phyloP scores from a whole-genome alignment of 2,797 vertebrate genomes.

The Eulemur coronatus region DNA sequence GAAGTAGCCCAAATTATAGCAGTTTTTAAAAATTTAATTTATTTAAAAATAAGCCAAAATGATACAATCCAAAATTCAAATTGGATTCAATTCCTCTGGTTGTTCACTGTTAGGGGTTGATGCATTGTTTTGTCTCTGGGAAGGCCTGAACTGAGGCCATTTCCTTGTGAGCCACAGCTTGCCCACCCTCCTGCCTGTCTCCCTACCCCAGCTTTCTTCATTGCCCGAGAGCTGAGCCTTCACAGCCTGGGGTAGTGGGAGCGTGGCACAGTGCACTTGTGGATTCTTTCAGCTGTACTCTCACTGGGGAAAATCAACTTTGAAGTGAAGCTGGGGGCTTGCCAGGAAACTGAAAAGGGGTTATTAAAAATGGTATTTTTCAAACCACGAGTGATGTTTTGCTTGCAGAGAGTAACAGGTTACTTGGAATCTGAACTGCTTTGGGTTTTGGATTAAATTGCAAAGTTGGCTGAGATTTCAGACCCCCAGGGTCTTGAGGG shows the following conservation, averaged over 20 bases:
- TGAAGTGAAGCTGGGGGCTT: constrained; percentile 66
- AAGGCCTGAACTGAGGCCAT: not conserved
- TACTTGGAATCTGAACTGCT: constrained; percentile 68
- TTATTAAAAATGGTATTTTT: constrained; percentile 71
- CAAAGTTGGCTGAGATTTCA: constrained; percentile 77
- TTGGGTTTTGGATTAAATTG: constrained; percentile 71
- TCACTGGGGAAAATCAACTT: constrained; percentile 73
- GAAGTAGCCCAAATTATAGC: constrained; percentile 25
- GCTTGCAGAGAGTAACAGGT: constrained; percentile 59
- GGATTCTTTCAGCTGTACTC: constrained; percentile 69
- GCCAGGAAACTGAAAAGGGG: constrained; percentile 60
- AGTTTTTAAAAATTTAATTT: constrained; percentile 26
- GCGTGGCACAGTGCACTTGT: constrained; percentile 49
- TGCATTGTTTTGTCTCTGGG: constrained; percentile 47
- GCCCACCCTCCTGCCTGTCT: not conserved
- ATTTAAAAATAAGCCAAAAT: constrained; percentile 61
- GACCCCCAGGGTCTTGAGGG: constrained; percentile 62
- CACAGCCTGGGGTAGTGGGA: constrained; percentile 23
- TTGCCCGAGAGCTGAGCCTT: constrained; percentile 38
- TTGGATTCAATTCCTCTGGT: constrained; percentile 35
- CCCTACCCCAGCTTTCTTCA: not conserved
- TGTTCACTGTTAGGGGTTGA: constrained; percentile 29
- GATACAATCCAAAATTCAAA: constrained; percentile 56
- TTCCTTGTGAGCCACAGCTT: not conserved
- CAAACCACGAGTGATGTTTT: constrained; percentile 60